Conservation (phyloP, 2,888 invertebrate genomes). For the Gastrophysa polygoni region DNA sequence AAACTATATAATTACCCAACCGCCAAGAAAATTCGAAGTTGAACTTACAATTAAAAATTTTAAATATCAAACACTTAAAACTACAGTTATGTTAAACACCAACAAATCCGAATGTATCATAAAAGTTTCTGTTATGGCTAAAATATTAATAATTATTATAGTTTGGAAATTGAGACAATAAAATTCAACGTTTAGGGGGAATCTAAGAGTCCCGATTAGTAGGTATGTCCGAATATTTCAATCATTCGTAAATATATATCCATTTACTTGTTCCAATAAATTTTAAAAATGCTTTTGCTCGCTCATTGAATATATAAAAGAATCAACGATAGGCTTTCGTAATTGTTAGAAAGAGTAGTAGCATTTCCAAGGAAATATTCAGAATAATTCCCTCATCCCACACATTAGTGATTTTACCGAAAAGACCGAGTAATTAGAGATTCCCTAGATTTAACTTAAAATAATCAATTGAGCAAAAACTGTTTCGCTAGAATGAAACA, state of each 20-base stretch:
- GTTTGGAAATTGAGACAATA: slow-evolving; percentile 34
- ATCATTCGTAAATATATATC: slow-evolving; percentile 31
- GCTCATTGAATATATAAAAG: neutral
- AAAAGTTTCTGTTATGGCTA: slow-evolving; percentile 42
- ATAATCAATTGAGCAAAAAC: no score
- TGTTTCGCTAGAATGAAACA: no score
- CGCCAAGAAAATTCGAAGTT: slow-evolving; percentile 40
- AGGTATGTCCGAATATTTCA: slow-evolving; percentile 30
- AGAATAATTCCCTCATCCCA: neutral
- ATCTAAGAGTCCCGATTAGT: slow-evolving; percentile 31
- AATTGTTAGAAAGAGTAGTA: slow-evolving; percentile 5
- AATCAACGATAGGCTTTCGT: slow-evolving; percentile 16
- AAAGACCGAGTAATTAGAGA: no score
- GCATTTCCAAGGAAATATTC: neutral
- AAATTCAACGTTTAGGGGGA: slow-evolving; percentile 32
- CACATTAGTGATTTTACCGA: no score
- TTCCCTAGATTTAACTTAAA: no score
- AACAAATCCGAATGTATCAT: slow-evolving; percentile 41
- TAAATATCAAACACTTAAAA: slow-evolving; percentile 51
- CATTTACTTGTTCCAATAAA: slow-evolving; percentile 20
- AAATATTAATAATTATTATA: slow-evolving; percentile 37
- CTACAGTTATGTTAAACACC: slow-evolving; percentile 45
- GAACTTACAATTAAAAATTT: slow-evolving; percentile 45
- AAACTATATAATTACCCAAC: slow-evolving; percentile 42
- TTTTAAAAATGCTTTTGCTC: slow-evolving; percentile 14